Percentiles rank a stretch among this genome's conserved stretches.
Conservation (phyloP, 2,797 vertebrate species). For the Chrysolophus pictus region DNA sequence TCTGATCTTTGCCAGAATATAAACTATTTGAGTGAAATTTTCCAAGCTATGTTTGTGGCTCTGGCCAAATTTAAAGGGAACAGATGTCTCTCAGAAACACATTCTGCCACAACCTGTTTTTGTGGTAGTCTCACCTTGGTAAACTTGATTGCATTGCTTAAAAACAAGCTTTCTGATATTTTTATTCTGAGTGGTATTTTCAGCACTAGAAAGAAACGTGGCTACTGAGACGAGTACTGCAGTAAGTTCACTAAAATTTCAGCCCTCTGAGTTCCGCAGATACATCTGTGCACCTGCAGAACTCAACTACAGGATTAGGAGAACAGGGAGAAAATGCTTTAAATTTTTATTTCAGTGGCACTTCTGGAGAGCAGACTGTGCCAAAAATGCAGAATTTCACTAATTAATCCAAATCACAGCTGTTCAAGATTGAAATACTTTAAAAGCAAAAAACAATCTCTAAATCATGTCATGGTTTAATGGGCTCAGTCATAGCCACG, state of each 20-base stretch:
- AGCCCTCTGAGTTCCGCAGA: not conserved
- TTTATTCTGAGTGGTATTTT: not conserved
- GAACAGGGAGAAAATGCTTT: constrained; percentile 3
- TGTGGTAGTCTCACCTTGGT: not conserved
- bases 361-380: constrained; percentile 12
- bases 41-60: not conserved
- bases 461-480: not conserved
- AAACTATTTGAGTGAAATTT: not conserved
- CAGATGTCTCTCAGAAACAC: not conserved
- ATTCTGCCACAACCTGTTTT: not conserved
- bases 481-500: not conserved
- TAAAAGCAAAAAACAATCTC: not conserved
- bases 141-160: not conserved
- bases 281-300: constrained; percentile 38
- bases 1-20: not conserved
- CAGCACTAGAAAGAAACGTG: not conserved
- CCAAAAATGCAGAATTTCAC: constrained; percentile 37
- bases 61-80: not conserved
- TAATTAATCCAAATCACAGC: constrained; percentile 37
- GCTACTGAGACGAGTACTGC: not conserved
- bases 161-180: not conserved
- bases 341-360: constrained; percentile 30
- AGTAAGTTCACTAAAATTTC: not conserved
- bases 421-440: not conserved
- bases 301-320: constrained; percentile 13